Evolutionary conservation across 1,140 invertebrate species (phyloP).

Genomic region (Dolichoris vasculosae): DNA sequence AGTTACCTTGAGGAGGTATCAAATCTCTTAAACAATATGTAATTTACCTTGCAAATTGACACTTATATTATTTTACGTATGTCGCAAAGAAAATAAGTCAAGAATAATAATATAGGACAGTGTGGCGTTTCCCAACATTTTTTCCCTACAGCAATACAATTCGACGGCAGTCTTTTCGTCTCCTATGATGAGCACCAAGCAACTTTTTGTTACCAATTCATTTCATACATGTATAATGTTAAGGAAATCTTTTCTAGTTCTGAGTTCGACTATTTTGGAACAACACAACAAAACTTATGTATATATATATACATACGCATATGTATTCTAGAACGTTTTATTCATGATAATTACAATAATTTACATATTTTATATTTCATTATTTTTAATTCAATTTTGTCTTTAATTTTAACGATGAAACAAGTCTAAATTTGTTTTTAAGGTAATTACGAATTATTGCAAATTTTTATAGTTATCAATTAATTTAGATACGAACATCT

Average conservation of each 20-base stretch:
- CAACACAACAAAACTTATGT: too few species aligned
- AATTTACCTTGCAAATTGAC: constrained; percentile 44
- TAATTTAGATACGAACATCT: too few species aligned
- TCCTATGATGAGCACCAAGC: not conserved
- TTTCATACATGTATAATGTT: not conserved
- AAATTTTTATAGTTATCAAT: too few species aligned
- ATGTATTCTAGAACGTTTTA: too few species aligned
- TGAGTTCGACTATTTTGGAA: too few species aligned
- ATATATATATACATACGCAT: too few species aligned
- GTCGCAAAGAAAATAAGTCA: not conserved
- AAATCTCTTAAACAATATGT: constrained; percentile 30
- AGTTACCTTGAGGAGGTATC: not conserved
- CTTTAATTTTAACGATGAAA: too few species aligned
- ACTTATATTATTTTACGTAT: constrained; percentile 1
- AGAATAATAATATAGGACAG: not conserved
- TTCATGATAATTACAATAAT: too few species aligned
- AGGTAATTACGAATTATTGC: too few species aligned
- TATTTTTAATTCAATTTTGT: too few species aligned
- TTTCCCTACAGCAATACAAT: constrained; percentile 12
- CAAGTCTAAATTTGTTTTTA: too few species aligned
- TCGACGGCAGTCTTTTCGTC: not conserved
- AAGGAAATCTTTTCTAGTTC: not conserved
- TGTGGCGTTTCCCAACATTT: constrained; percentile 49
- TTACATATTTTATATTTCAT: too few species aligned
- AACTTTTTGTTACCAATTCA: not conserved